These are phyloP conservation scores for Nesogale talazaci DNA, from an alignment of 2,113 vertebrate species.

Conservation along the genomic window DNA sequence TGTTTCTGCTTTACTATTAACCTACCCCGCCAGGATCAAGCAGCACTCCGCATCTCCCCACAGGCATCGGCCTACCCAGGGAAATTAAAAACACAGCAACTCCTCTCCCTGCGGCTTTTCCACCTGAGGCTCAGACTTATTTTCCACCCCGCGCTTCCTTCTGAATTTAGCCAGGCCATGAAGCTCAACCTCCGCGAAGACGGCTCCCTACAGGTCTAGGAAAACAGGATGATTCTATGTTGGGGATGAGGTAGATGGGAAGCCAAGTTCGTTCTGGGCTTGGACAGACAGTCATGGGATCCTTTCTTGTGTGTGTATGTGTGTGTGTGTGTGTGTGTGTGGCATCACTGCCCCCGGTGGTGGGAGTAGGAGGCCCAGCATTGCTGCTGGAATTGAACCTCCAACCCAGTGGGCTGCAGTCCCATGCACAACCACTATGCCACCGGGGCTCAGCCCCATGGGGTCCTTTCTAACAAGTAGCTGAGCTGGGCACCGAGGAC, in stretches of 20 bases:
- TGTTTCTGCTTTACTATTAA: slow-evolving; percentile 63
- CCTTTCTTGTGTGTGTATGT: too few species aligned
- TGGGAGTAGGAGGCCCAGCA: too few species aligned
- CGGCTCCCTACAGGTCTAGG: neutral
- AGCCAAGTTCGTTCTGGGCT: neutral
- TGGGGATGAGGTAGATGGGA: neutral
- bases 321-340: too few species aligned
- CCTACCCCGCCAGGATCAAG: slow-evolving; percentile 23
- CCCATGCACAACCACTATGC: too few species aligned
- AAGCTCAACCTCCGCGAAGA: neutral
- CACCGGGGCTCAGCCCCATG: too few species aligned
- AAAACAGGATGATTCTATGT: neutral
- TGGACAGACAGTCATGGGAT: neutral
- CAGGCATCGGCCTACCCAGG: slow-evolving; percentile 49
- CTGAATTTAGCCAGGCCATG: slow-evolving; percentile 42
- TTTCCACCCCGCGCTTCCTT: neutral
- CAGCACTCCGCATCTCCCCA: slow-evolving; percentile 31
- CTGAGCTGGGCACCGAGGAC: neutral
- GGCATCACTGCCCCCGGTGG: too few species aligned
- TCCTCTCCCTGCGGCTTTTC: slow-evolving; percentile 36
- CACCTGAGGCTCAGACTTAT: slow-evolving; percentile 15
- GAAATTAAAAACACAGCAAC: slow-evolving; percentile 72
- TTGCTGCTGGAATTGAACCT: too few species aligned
- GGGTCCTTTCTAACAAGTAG: too few species aligned
- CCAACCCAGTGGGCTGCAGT: too few species aligned